Percentiles rank a stretch among this genome's conserved stretches.
Evolutionary conservation across 2,888 invertebrate species (phyloP).

Genomic region (Mantis religiosa): DNA sequence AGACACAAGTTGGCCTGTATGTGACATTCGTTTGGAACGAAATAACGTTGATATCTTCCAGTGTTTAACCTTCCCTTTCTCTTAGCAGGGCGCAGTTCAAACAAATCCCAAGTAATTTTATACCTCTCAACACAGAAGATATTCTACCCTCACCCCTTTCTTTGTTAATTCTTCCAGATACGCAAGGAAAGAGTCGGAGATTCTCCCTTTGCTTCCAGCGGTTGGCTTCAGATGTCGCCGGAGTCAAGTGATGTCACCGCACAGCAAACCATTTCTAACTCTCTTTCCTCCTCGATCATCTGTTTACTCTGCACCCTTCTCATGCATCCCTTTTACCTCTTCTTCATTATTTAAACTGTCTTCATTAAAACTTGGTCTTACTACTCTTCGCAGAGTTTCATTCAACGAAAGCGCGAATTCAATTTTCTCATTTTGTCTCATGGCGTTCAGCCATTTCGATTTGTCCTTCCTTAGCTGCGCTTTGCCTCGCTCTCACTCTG

Average conservation of each 20-base stretch:
- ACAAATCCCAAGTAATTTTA: neutral
- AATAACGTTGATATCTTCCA: neutral
- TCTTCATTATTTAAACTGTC: slow-evolving; percentile 32
- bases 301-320: slow-evolving; percentile 1
- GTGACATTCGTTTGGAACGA: neutral
- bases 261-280: neutral
- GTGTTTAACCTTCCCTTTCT: neutral
- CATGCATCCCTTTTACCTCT: neutral
- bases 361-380: slow-evolving; percentile 31
- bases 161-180: neutral
- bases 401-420: slow-evolving; percentile 28
- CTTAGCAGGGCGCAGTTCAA: neutral
- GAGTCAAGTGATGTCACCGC: slow-evolving; percentile 18
- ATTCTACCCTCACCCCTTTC: neutral
- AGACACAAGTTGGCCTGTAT: neutral
- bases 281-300: neutral
- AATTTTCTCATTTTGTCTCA: slow-evolving; percentile 31
- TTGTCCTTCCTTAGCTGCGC: neutral
- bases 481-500: neutral
- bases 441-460: slow-evolving; percentile 13
- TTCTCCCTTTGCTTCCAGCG: neutral
- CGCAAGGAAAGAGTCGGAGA: neutral
- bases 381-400: slow-evolving; percentile 18
- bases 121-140: neutral
- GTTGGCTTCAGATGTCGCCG: slow-evolving; percentile 11